Evolutionary conservation across 1,140 invertebrate genomes (phyloP).

Genomic region (Drosophila arizonae): DNA sequence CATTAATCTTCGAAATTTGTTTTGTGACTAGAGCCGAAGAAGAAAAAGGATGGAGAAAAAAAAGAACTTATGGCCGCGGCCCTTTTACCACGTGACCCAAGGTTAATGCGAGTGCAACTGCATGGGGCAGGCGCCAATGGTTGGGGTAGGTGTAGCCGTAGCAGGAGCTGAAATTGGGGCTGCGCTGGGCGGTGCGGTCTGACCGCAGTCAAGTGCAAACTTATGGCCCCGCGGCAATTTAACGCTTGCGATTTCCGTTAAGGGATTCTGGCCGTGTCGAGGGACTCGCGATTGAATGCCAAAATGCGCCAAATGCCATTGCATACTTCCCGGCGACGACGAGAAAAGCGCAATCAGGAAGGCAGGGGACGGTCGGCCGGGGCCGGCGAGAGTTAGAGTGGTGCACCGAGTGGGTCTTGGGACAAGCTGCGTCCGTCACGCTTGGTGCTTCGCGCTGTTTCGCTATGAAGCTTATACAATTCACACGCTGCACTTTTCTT

Average conservation of each 20-base stretch:
- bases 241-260: constrained; percentile 72
- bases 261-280: constrained; percentile 52
- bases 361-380: not conserved
- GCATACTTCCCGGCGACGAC: constrained; percentile 49
- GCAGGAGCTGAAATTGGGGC: not conserved
- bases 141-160: too few species aligned
- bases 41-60: constrained; percentile 14
- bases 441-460: constrained; percentile 50
- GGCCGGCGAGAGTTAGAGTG: constrained; percentile 11
- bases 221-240: constrained; percentile 68
- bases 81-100: constrained; percentile 27
- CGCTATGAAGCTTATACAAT: constrained; percentile 68
- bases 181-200: not conserved
- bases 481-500: constrained; percentile 68
- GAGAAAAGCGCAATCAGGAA: constrained; percentile 46
- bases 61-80: constrained; percentile 54
- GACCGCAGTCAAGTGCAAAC: constrained; percentile 42
- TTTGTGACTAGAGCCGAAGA: constrained; percentile 45
- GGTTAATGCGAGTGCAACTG: constrained; percentile 31
- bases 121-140: too few species aligned
- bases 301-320: constrained; percentile 66
- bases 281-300: constrained; percentile 71
- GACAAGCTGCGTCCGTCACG: constrained; percentile 38
- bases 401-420: not conserved
- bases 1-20: constrained; percentile 78